Base-by-base conservation (phyloP, 2,888 invertebrate species). In the Lordiphosa andalusiaca region DNA sequence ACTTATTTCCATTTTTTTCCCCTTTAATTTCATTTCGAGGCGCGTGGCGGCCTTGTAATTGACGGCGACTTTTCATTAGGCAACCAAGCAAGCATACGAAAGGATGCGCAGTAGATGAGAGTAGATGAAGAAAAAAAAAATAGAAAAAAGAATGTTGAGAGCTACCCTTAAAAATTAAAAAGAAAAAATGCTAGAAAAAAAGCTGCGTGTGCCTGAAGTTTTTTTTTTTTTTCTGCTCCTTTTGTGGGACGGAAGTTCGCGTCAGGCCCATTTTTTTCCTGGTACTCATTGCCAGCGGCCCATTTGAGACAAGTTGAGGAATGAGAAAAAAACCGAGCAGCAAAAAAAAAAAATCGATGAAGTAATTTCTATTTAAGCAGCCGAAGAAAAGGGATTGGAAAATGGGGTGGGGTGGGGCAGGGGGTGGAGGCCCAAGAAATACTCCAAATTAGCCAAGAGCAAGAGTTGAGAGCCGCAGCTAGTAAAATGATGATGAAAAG, bases 21-120 rank as follows among this genome's bases (percentile, higher is more conserved):
- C 38, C n/a, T 54, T 51, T 51, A 56, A n/a, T 16, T 53, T 40
- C 55, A 55, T 56, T 37, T 35, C 53, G 44, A 58, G 57, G 51
- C 81, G 77, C 77, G 77, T 84, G 77, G 69, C 77, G 49, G 46
- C 53, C 49, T 69, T 67, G 67, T 78, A 84, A 84, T 78, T 84
- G 84, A 71, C 71, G 81, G 73, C 56, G 84, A 76, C 78, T 71
- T 84, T 78, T 78, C 71, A 77, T 81, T 81, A 78, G 71, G 61
- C 66, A 58, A 40, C 71, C 73, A 40, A 60, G 73, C 73, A 58
- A 66, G 50, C 50, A 55, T 53, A 37, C 52, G 42, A 77, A 73
- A 77, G 77, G 66, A 71, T 80, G 77, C 64, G 70, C 65, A 63
- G 30, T 30, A 30, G 30, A 30, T 30, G 30, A 30, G 30, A 19